Conservation (phyloP, 1,140 invertebrate genomes). For the Trinorchestia longiramus region DNA sequence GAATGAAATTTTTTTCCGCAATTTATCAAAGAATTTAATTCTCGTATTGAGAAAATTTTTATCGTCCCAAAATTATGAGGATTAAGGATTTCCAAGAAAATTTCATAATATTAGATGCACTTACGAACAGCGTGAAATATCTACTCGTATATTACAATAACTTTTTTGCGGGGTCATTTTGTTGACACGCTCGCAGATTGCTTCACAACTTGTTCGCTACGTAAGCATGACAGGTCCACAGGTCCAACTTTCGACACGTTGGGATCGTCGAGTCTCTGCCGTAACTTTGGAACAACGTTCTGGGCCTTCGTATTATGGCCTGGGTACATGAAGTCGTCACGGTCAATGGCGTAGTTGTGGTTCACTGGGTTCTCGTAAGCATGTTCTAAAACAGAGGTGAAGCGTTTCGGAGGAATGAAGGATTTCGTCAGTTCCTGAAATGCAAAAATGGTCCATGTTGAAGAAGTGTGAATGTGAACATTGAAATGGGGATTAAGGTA, state of each 20-base stretch:
- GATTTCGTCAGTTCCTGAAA: slow-evolving; percentile 67
- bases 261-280: background rate
- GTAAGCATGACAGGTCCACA: background rate
- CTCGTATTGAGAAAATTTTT: too few species aligned
- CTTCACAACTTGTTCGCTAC: background rate
- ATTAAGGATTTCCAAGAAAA: too few species aligned
- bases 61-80: too few species aligned
- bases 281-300: slow-evolving; percentile 45
- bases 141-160: too few species aligned
- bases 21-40: too few species aligned
- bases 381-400: slow-evolving; percentile 83
- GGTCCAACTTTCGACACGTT: background rate
- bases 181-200: background rate
- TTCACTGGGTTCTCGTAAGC: slow-evolving; percentile 78
- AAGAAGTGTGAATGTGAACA: too few species aligned
- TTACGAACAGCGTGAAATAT: too few species aligned
- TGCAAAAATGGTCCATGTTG: too few species aligned
- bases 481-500: too few species aligned
- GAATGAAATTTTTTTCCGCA: too few species aligned
- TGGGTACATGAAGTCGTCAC: slow-evolving; percentile 76
- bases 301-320: slow-evolving; percentile 66
- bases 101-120: too few species aligned
- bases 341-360: slow-evolving; percentile 85
- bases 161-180: too few species aligned
- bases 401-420: slow-evolving; percentile 79